Percentiles rank a stretch among this genome's conserved stretches.
Conservation (phyloP, 2,888 invertebrate genomes). For the Oligia fasciuncula region DNA sequence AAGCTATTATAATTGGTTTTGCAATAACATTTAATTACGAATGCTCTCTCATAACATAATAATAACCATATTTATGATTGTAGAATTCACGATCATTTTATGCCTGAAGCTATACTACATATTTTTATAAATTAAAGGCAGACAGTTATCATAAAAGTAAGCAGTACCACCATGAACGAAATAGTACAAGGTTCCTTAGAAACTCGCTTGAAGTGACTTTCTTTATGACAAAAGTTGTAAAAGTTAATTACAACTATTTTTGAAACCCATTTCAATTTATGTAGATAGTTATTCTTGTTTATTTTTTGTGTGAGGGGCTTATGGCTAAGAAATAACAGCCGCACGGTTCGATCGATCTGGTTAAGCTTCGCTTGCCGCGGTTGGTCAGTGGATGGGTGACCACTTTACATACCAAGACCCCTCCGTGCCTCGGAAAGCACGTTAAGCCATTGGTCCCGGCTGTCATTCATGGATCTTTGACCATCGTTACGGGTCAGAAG, state of each 20-base stretch:
- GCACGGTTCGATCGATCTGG: no score
- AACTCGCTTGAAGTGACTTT: constrained; percentile 7
- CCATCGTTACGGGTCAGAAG: no score
- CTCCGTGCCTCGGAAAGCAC: no score
- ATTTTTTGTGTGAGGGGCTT: neutral
- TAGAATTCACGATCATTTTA: constrained; percentile 14
- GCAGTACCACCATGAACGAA: neutral
- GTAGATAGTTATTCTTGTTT: constrained; percentile 27
- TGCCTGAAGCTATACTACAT: neutral
- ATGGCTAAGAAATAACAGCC: no score
- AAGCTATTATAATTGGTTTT: constrained; percentile 50
- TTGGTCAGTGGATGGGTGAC: no score
- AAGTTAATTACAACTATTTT: constrained; percentile 38
- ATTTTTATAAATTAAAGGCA: neutral
- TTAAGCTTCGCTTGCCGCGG: no score
- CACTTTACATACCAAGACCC: no score
- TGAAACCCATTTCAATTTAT: constrained; percentile 40
- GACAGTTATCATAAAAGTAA: constrained; percentile 15
- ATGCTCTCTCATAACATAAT: constrained; percentile 9
- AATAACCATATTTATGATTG: neutral
- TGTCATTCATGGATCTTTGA: no score
- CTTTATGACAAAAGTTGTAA: constrained; percentile 40
- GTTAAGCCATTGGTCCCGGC: no score
- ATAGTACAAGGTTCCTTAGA: constrained; percentile 12
- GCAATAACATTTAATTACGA: constrained; percentile 39